Base-by-base conservation (phyloP, 2,888 invertebrate species). In the Charanyca ferruginea region DNA sequence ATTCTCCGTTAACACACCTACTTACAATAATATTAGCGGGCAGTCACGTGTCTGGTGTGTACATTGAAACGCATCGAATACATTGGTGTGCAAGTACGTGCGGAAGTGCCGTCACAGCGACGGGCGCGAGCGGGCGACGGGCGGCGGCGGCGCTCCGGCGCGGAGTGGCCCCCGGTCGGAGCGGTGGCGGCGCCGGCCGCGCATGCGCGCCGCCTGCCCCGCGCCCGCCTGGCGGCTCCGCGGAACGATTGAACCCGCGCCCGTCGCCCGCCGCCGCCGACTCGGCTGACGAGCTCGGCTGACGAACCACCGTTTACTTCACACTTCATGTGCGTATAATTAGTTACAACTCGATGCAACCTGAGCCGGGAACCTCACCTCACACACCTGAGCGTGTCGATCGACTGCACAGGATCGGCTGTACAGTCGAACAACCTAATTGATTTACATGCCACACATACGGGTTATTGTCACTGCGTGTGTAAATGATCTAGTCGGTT, bases 91-190 rank as follows among this genome's bases (percentile, higher is more conserved):
- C 8, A 18, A 32, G 47, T 45, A 22, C 18, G 62, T 1, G 13
- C 28, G 25, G n/a, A 25, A 38, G 35, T 23, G 42, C 22, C 3
- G 51, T 5, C 28, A 23, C 23, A 16, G 57, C 38, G 47, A n/a
- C 28, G 23, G 18, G 32, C 25, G 25, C 48, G 74, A 60, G 62
- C 55, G 71, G 48, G 55, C 57, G 57, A 28, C 65, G 48, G 60
- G 57, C 51, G 54, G 57, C 66, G 53, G 53, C 48, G 66, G 75
- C 65, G 65, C 38, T 47, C 66, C 58, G 68, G 58, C 77, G 55
- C 64, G 66, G 51, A 59, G 68, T 71, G 71, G 47, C 72, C 69
- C 62, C 77, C 71, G 64, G 45, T 71, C 69, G 64, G 70, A 28
- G 51, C 60, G 67, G 52, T 59, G 66, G 61, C 64, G 66, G 13